phyloP scores from a whole-genome alignment of 2,888 invertebrate genomes.

The Agonopterix arenella region DNA sequence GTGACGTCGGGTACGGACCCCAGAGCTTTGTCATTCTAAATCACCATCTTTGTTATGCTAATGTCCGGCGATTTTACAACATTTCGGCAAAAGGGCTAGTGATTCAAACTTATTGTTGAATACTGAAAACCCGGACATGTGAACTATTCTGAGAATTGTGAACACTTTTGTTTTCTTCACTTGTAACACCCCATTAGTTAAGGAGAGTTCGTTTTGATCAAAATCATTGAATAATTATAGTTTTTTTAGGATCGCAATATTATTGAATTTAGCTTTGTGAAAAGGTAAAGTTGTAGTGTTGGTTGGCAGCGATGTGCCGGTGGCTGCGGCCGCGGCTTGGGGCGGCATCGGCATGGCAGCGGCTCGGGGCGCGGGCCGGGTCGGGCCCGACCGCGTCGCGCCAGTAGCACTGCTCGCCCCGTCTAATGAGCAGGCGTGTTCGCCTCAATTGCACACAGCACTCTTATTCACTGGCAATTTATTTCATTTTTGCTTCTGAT shows the following conservation, averaged over 20 bases:
- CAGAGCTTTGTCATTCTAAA: constrained; percentile 54
- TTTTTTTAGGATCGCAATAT: not conserved
- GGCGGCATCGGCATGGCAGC: constrained; percentile 13
- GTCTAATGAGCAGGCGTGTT: constrained; percentile 75
- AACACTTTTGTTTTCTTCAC: constrained; percentile 5
- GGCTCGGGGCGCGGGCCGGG: constrained; percentile 14
- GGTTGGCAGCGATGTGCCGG: not conserved
- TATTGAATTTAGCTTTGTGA: not conserved
- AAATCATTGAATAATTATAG: not conserved
- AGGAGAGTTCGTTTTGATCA: not conserved
- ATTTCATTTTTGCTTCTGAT: constrained; percentile 76
- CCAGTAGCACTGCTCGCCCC: constrained; percentile 20
- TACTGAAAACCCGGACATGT: constrained; percentile 35
- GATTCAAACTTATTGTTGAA: constrained; percentile 42
- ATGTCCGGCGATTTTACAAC: constrained; percentile 59
- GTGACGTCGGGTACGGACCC: constrained; percentile 49
- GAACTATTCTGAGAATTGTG: constrained; percentile 52
- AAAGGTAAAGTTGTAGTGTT: not conserved
- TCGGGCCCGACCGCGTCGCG: constrained; percentile 18
- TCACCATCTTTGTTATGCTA: constrained; percentile 70
- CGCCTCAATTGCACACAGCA: constrained; percentile 73
- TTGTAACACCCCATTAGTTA: no score
- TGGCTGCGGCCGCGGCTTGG: constrained; percentile 7
- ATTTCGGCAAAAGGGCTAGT: constrained; percentile 57
- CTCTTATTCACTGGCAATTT: constrained; percentile 75